These are phyloP conservation scores for Pachycephala philippinensis DNA, from an alignment of 2,113 vertebrate genomes.

Conservation along the genomic window DNA sequence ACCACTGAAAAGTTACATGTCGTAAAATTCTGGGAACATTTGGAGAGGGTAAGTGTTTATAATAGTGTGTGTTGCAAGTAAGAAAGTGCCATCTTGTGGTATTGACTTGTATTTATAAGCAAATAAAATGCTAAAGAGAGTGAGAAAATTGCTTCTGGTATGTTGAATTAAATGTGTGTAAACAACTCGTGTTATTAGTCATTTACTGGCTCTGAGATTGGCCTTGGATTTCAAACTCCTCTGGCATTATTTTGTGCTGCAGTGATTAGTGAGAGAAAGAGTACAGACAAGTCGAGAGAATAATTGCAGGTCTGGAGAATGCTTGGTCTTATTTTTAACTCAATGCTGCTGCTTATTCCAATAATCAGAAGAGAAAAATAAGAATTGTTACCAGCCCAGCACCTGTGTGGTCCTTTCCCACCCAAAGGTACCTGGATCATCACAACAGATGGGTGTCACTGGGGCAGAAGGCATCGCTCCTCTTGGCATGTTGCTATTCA, in stretches of 20 bases:
- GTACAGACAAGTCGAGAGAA: background rate
- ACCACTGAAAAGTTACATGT: slow-evolving; percentile 49
- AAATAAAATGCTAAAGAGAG: slow-evolving; percentile 79
- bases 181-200: background rate
- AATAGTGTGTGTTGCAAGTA: slow-evolving; percentile 71
- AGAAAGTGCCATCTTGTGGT: slow-evolving; percentile 83
- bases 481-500: background rate
- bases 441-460: accelerated
- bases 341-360: background rate
- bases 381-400: background rate
- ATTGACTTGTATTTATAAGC: slow-evolving; percentile 80
- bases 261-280: background rate
- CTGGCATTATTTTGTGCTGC: background rate
- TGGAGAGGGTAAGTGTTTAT: slow-evolving; percentile 74
- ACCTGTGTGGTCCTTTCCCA: accelerated
- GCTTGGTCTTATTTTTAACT: background rate
- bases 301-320: background rate
- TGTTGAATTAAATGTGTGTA: slow-evolving; percentile 49
- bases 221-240: background rate
- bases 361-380: background rate
- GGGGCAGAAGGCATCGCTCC: background rate
- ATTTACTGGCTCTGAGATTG: background rate
- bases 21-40: slow-evolving; percentile 66
- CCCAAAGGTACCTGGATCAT: background rate
- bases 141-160: slow-evolving; percentile 35